These are phyloP conservation scores for Myathropa florea DNA, from an alignment of 2,888 invertebrate species.

Conservation along the genomic window DNA sequence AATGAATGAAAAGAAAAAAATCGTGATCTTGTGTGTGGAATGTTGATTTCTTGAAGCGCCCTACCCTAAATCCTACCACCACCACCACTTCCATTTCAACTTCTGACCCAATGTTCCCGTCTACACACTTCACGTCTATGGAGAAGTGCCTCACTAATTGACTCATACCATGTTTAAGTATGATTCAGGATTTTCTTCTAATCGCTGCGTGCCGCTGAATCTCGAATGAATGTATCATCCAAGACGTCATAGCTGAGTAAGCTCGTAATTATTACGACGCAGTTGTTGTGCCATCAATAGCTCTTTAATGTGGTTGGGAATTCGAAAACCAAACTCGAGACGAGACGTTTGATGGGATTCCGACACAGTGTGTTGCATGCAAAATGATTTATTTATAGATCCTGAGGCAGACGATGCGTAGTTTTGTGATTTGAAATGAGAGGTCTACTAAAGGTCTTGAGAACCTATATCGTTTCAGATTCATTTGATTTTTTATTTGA, in stretches of 20 bases:
- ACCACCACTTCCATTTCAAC: not conserved
- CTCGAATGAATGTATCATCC: conserved; percentile 45
- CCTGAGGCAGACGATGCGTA: not conserved
- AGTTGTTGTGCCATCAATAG: conserved; percentile 21
- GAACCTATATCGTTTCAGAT: too few species aligned
- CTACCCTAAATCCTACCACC: conserved; percentile 16
- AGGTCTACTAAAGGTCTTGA: not conserved
- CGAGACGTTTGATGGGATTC: too few species aligned
- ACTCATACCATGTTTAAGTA: not conserved
- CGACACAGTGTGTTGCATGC: too few species aligned
- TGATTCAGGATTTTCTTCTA: not conserved
- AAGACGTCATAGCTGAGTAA: conserved; percentile 48
- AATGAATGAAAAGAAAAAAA: conserved; percentile 28
- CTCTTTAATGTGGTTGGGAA: not conserved
- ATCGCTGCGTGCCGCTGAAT: not conserved
- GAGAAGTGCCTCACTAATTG: not conserved
- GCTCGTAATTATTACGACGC: conserved; percentile 24
- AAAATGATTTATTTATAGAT: not conserved
- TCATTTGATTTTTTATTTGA: not conserved
- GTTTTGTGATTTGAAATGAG: not conserved
- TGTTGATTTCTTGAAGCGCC: conserved; percentile 43
- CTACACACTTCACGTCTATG: too few species aligned
- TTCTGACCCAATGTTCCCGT: not conserved
- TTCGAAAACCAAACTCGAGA: not conserved
- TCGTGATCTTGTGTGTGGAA: conserved; percentile 60